A percentile compares a stretch with the other conserved stretches of the same genome.
phyloP scores from a whole-genome alignment of 2,113 vertebrate species.

The Ciconia maguari region DNA sequence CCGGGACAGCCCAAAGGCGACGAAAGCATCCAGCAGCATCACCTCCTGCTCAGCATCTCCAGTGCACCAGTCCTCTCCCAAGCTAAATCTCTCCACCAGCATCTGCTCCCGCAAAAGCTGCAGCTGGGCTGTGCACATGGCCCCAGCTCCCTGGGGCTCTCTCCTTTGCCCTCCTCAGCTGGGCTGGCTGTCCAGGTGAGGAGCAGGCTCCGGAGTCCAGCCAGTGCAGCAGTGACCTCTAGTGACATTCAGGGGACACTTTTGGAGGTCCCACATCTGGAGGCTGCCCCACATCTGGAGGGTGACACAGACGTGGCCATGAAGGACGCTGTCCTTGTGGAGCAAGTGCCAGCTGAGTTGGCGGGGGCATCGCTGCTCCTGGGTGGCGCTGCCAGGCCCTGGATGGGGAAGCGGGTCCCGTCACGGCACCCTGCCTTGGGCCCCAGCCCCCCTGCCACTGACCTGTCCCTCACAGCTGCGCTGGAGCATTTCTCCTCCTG shows the following conservation, averaged over 20 bases:
- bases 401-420: not conserved
- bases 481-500: not conserved
- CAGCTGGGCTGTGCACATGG: not conserved
- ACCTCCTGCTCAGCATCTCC: not conserved
- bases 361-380: not conserved
- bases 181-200: not conserved
- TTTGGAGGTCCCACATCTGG: not conserved
- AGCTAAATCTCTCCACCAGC: not conserved
- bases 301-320: rapidly evolving
- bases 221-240: not conserved
- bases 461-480: not conserved
- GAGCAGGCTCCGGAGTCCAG: not conserved
- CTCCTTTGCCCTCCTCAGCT: not conserved
- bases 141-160: not conserved
- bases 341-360: not conserved
- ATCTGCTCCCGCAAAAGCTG: not conserved
- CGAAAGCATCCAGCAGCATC: not conserved
- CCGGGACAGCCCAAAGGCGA: not conserved
- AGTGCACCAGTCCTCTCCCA: not conserved
- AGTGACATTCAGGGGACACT: not conserved
- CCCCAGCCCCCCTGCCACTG: not conserved
- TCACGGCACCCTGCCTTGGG: not conserved
- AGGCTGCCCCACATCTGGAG: not conserved
- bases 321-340: not conserved
- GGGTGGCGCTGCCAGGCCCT: not conserved